Evolutionary conservation across 2,888 invertebrate genomes (phyloP).

Genomic region (Neria commutata): DNA sequence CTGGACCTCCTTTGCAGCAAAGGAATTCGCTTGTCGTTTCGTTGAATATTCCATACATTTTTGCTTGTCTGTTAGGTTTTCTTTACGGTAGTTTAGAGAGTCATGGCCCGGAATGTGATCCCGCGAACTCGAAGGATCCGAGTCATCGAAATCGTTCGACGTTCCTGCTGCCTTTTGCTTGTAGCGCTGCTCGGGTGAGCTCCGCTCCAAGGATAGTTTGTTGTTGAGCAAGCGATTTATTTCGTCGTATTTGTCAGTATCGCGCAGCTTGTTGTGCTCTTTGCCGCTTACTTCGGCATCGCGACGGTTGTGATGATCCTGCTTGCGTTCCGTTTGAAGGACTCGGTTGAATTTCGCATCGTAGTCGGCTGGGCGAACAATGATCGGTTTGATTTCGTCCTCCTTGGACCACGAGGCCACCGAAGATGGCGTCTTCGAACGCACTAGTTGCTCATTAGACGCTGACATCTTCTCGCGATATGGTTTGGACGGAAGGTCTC

Average conservation of each 20-base stretch:
- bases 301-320: conserved; percentile 34
- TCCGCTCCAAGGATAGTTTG: conserved; percentile 45
- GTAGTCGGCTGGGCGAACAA: conserved; percentile 58
- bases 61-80: conserved; percentile 61
- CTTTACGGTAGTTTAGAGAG: conserved; percentile 47
- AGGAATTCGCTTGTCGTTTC: conserved; percentile 49
- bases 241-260: conserved; percentile 57
- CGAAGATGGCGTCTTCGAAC: conserved; percentile 30
- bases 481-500: conserved; percentile 59
- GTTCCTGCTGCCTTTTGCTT: conserved; percentile 18
- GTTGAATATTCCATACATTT: conserved; percentile 58
- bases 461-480: conserved; percentile 42
- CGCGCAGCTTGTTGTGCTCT: conserved; percentile 43
- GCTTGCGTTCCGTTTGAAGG: conserved; percentile 51
- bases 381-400: conserved; percentile 60
- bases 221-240: conserved; percentile 55
- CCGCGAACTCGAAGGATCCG: conserved; percentile 46
- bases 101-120: conserved; percentile 35
- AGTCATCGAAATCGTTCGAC: conserved; percentile 51
- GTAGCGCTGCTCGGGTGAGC: conserved; percentile 30
- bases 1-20: conserved; percentile 49
- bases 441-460: conserved; percentile 20
- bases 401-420: conserved; percentile 52
- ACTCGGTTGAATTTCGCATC: conserved; percentile 60
- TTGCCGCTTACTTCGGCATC: conserved; percentile 30